Base-by-base conservation (phyloP, 2,797 vertebrate genomes). In the Malacoraja senta region DNA sequence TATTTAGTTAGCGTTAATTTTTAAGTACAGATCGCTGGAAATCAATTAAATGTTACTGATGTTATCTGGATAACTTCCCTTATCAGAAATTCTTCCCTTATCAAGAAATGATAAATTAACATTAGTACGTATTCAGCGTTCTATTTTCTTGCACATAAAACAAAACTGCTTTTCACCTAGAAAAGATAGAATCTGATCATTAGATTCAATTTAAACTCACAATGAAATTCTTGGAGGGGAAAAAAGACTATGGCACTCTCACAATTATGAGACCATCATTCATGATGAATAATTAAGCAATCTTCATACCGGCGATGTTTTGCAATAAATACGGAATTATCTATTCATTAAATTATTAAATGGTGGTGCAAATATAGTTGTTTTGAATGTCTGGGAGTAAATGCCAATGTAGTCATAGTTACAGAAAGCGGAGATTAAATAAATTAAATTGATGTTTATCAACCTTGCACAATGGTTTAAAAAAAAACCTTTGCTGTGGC, bases 331-430 rank as follows among this genome's bases (percentile, higher is more conserved):
- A 2, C 32, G 15, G 29, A 68, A 88, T 92, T 71, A 19, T 35
- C 24, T 24, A 21, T 74, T 72, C 72, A 91, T 91, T 26, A 91
- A 86, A 63, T 61, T 88, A 63, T 88, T 68, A 29, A 35, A 88
- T 68, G 84, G 44, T 44, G 24, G 68, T 92, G 32, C 38, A 74
- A 92, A 53, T 58, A 15, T n/a, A 26, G 38, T 38, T 26, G 44
- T 76, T 53, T 29, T 21, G 10, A 29, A 76, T 53, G 71, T 29
- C 35, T 53, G 88, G 38, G 38, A 65, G n/a, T 91, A 71, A 91
- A 91, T 71, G 21, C 53, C 90, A 44, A 26, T 53, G 71, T 35
- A 32, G 35, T 88, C 90, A 76, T 76, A 76, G 68, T 29, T 29
- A 32, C 53, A 29, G 24, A 38, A 0, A 92, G 15, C 8, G 35